Base-by-base conservation (phyloP, 2,113 vertebrate species). In the Clarias batrachus region DNA sequence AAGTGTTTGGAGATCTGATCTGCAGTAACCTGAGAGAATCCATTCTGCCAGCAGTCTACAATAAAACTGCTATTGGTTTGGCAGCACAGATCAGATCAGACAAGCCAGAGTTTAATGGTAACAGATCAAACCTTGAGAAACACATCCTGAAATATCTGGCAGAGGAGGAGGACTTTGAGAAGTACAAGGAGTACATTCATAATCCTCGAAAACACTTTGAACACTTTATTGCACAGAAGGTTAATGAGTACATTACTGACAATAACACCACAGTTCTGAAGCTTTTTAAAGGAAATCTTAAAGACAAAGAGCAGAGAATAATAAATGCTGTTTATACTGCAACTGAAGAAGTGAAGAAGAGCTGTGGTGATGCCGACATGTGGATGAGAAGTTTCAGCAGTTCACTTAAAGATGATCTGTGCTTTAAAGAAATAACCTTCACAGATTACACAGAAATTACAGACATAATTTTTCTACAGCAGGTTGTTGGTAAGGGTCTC, bases 11-110 rank as follows among this genome's bases (percentile, higher is more conserved):
- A 62, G 86, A 86, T 23, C 82, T 94, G n/a, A 87, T 96, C 16
- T 93, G 94, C 87, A 85, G 86, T 0, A 95, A 95, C 87, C 85
- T 96, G 37, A 90, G 30, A n/a, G 41, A 74, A 62, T 92, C 94
- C 1, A 84, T 86, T 65, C 0, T 0, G 1, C 65, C 5, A 30
- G 65, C 13, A 25, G 65, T 7, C 30, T 68, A 27, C n/a, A 68
- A 68, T 68, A 68, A 68, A 68, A 16, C 65, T 68, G 65, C n/a
- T 27, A 27, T 68, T 30, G 65, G 30, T 68, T 17, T 68, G 27
- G 65, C 93, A 56, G 74, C 13, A 3, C 87, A 93, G 2, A 93
- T 96, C 86, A 63, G 0, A 82, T 3, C 19, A 33, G 92, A 30
- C 62, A n/a, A 65, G 37, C 73, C 91, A 16, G 92, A 90, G 30